Conservation (phyloP, 2,888 invertebrate genomes). For the Aleiodes leptofemur region DNA sequence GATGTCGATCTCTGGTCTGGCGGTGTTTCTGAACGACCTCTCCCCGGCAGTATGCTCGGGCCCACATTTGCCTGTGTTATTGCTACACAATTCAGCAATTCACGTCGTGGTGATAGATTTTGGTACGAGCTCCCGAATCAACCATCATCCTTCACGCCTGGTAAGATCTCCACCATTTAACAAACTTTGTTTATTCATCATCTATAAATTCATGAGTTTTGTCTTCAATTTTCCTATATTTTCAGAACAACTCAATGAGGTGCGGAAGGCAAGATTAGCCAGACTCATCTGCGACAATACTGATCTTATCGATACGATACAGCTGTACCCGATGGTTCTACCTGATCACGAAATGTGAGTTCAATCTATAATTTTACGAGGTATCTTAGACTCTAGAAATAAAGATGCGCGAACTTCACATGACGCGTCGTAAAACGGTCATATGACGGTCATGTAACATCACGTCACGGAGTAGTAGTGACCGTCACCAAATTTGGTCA, state of each 20-base stretch:
- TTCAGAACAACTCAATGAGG: conserved; percentile 87
- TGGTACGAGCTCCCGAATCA: conserved; percentile 96
- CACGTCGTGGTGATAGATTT: conserved; percentile 93
- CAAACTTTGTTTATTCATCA: neutral
- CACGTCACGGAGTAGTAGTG: too few relatives aligned
- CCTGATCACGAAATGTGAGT: conserved; percentile 95
- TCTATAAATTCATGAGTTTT: conserved; percentile 16
- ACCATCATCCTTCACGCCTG: conserved; percentile 90
- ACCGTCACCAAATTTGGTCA: too few relatives aligned
- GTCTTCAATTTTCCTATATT: conserved; percentile 12
- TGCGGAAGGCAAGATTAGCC: conserved; percentile 87
- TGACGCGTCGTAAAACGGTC: too few relatives aligned
- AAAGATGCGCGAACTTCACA: too few relatives aligned
- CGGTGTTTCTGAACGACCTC: conserved; percentile 92
- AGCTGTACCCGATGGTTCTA: conserved; percentile 93
- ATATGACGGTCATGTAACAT: too few relatives aligned
- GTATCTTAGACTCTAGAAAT: too few relatives aligned
- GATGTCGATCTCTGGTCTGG: conserved; percentile 97
- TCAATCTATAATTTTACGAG: conserved; percentile 28
- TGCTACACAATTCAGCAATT: conserved; percentile 93
- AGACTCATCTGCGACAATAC: conserved; percentile 94
- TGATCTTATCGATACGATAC: conserved; percentile 92
- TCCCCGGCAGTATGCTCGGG: conserved; percentile 94
- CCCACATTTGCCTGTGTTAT: conserved; percentile 96
- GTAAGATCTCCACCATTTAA: conserved; percentile 66